Base-by-base conservation (phyloP, 2,888 invertebrate genomes). In the Barypeithes pellucidus region DNA sequence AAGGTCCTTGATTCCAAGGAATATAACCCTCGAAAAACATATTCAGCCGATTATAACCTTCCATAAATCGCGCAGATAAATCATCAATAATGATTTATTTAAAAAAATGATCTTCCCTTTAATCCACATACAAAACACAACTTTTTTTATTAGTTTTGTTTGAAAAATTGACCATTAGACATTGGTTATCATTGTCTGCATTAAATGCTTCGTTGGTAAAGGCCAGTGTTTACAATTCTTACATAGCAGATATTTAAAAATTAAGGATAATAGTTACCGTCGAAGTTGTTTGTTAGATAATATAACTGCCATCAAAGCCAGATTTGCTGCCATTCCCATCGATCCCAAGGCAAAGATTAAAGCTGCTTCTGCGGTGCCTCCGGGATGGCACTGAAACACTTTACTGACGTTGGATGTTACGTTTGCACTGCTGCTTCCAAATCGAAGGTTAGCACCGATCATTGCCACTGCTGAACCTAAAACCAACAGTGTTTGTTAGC, bases 281-380 rank as follows among this genome's bases (percentile, higher is more conserved):
- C 95, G 88, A 47, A 95, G 88, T 83, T 94, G 93, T 81, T 92
- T 91, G 86, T 93, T 93, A 86, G 92, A 91, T 61, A 95, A 88
- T 82, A 95, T 94, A 77, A 95, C 91, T 9, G 91, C 90, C 93
- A 95, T 95, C 65, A 95, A 89, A 36, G 93, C 91, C 77, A 94
- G 87, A 86, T 95, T 95, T 33, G 95, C 94, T 0, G 92, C 91
- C 89, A 95, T 94, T 71, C 95, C 95, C 76, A 95, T 88, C 3
- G 92, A 90, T 3, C 93, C 94, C 9, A 95, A 89, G 60, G 93
- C 91, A 80, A 94, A 90, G 78, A 94, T 90, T 16, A 94, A 90
- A 0, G 92, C 92, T 2, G 94, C 94, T 84, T 94, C 94, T 1
- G 93, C 92, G 20, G 92, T 91, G 71, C 94, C 94, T 11, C 93